Base-by-base conservation (phyloP, 1,140 invertebrate species). In the Drosophila kurseongensis region DNA sequence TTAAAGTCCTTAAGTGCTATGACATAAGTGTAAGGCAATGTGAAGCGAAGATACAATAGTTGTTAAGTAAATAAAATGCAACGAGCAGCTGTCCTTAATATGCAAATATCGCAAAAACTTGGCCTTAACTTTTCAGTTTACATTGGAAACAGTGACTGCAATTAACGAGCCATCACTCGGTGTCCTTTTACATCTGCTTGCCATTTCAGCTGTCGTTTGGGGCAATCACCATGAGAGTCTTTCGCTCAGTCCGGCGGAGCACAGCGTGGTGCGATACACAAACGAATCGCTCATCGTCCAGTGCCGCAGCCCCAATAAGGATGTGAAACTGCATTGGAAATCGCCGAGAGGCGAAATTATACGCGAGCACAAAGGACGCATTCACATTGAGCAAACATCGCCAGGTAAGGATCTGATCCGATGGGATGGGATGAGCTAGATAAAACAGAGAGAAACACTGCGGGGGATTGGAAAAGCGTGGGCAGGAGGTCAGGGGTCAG, bases 201-300 rank as follows among this genome's bases (percentile, higher is more conserved):
- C 50, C 32, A 16, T 83, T 16, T 68, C 75, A 90, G 85, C 71
- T 59, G 72, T 47, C 60, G 81, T 74, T 65, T 65, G 67, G 80
- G 88, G 77, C 60, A 88, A 81, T 73, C 83, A 81, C 52, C 78
- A 81, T 71, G 89, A 81, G 51, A 66, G 82, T 35, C 75, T 92
- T 23, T 76, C 79, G 13, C 77, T 92, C 14, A 91, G 77, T 54
- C 91, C 91, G 18, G 79, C 66, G 51, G 80, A 90, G 51, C 72
- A 75, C 12, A 91, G 91, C 52, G 81, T 93, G n/a, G 92, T 93
- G 10, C 91, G 88, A 12, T 93, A 88, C 38, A 90, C 91, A 57
- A 92, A 92, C 59, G 91, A 92, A 42, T 93, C 93, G 9, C 91
- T 92, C 57, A 92, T 93, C 50, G 90, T 93, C 23, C 78, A 86